These are phyloP conservation scores for Lasioglossum albipes DNA, from an alignment of 1,140 invertebrate species.

Conservation along the genomic window DNA sequence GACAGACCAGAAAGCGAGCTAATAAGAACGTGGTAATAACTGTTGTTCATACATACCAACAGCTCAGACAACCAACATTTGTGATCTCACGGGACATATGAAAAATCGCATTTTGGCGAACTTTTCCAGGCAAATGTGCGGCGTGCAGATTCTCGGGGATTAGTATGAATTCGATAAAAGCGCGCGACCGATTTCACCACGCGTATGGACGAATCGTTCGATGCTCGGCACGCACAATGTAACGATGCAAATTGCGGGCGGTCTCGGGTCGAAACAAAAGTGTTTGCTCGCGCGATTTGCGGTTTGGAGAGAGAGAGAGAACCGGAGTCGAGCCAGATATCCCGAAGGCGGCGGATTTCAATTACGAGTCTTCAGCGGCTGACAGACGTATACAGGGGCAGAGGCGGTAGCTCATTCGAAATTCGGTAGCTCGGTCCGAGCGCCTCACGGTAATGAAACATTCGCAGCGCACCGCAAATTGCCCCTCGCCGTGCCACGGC, in stretches of 20 bases:
- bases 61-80: no score
- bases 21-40: no score
- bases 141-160: background rate
- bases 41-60: no score
- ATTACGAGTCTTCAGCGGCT: constrained; percentile 73
- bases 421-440: constrained; percentile 78
- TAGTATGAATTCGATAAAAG: background rate
- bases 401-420: constrained; percentile 77
- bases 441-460: constrained; percentile 79
- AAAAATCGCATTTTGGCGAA: no score
- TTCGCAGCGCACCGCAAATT: constrained; percentile 79
- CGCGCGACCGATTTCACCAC: background rate
- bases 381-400: constrained; percentile 47
- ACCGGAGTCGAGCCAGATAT: constrained; percentile 39
- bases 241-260: constrained; percentile 74
- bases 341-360: constrained; percentile 76
- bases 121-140: no score
- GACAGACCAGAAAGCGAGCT: no score
- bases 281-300: constrained; percentile 78
- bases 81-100: no score
- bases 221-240: constrained; percentile 49
- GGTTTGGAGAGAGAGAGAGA: constrained; percentile 59
- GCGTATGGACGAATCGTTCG: constrained; percentile 1
- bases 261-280: constrained; percentile 73
- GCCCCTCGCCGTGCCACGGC: constrained; percentile 64